These are phyloP conservation scores for Muscidifurax raptorellus DNA, from an alignment of 1,140 invertebrate genomes.

Conservation along the genomic window DNA sequence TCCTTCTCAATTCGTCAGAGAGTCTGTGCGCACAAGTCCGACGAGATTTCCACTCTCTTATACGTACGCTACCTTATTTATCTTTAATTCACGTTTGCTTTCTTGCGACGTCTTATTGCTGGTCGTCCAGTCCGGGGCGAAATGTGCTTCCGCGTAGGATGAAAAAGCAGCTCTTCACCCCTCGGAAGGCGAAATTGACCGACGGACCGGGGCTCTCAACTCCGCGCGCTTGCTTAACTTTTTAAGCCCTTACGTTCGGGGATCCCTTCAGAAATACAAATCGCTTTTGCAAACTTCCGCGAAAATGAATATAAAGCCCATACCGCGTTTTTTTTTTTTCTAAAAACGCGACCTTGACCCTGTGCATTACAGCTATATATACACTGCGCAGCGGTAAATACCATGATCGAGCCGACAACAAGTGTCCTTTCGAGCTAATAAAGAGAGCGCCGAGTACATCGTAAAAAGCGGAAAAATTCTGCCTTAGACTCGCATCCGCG, in stretches of 20 bases:
- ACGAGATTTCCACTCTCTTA: background rate
- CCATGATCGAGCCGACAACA: too few species aligned
- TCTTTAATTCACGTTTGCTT: slow-evolving; percentile 51
- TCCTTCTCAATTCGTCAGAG: background rate
- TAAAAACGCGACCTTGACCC: too few species aligned
- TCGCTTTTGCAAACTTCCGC: too few species aligned
- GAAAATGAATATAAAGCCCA: too few species aligned
- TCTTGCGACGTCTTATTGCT: slow-evolving; percentile 44
- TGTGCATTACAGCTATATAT: too few species aligned
- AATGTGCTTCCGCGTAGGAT: slow-evolving; percentile 19
- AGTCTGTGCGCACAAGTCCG: background rate
- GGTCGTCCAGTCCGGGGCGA: background rate
- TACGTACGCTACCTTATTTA: slow-evolving; percentile 46
- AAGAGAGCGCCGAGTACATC: too few species aligned
- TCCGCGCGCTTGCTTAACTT: background rate
- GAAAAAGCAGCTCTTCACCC: background rate
- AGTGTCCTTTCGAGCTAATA: too few species aligned
- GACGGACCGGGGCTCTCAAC: slow-evolving; percentile 68
- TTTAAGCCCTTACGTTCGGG: background rate
- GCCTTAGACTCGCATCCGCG: background rate
- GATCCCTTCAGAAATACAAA: background rate
- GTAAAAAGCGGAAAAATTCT: too few species aligned
- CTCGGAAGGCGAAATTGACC: slow-evolving; percentile 70
- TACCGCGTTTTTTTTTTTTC: too few species aligned
- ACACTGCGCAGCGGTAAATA: too few species aligned